Evolutionary conservation across 2,113 vertebrate genomes (phyloP).

Genomic region (Fulica atra): DNA sequence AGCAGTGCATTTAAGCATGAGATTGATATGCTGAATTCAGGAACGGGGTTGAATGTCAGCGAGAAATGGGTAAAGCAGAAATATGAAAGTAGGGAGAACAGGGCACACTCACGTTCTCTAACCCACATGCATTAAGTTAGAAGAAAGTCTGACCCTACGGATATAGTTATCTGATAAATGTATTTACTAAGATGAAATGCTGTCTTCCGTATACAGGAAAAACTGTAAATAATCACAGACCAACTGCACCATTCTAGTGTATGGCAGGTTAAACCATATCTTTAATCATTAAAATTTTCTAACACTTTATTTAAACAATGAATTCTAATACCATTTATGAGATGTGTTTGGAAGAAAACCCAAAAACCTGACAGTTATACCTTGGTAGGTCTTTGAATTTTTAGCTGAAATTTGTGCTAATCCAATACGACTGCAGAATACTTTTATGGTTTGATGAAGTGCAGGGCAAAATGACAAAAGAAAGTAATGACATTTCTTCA

Average conservation of each 20-base stretch:
- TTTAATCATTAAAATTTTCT: not conserved
- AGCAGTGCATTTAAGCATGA: constrained; percentile 18
- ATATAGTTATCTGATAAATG: not conserved
- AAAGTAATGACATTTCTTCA: not conserved
- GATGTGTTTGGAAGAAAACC: not conserved
- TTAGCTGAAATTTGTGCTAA: not conserved
- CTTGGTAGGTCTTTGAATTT: not conserved
- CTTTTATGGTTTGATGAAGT: not conserved
- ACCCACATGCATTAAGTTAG: not conserved
- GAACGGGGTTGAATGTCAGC: constrained; percentile 37
- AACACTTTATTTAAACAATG: not conserved
- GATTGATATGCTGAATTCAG: constrained; percentile 30
- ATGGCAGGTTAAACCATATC: not conserved
- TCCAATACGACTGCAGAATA: not conserved
- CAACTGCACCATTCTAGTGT: not conserved
- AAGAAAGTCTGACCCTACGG: not conserved
- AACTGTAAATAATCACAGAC: not conserved
- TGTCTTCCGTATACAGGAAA: not conserved
- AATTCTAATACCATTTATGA: not conserved
- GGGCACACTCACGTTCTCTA: not conserved
- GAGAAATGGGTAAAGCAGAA: not conserved
- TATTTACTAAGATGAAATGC: not conserved
- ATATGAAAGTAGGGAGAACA: not conserved
- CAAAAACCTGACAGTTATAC: accelerated
- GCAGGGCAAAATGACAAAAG: not conserved